Conservation (phyloP, 2,113 vertebrate genomes). For the Capreolus pygargus region DNA sequence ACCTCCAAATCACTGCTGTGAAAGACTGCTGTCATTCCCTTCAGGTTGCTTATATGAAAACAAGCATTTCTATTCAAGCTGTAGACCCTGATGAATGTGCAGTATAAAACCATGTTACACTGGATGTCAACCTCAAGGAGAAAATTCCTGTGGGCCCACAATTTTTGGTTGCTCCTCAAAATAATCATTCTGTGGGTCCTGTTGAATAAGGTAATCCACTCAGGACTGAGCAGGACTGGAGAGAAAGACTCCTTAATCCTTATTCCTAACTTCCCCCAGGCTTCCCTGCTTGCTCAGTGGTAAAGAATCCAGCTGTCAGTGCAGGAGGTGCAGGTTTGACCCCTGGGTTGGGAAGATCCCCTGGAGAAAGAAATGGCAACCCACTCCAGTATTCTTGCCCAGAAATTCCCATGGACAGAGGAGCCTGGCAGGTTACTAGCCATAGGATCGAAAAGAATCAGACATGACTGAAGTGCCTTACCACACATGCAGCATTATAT, state of each 20-base stretch:
- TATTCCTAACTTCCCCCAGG: not conserved
- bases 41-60: not conserved
- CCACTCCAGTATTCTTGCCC: not conserved
- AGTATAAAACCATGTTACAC: not conserved
- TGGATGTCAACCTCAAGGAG: not conserved
- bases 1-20: not conserved
- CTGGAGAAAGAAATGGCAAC: not conserved
- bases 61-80: not conserved
- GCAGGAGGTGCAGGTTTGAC: not conserved
- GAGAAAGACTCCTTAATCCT: not conserved
- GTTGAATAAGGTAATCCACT: not conserved
- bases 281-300: not conserved
- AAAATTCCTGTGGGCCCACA: not conserved
- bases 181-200: not conserved
- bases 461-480: not conserved
- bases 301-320: not conserved
- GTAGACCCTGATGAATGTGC: not conserved
- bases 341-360: not conserved
- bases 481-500: not conserved
- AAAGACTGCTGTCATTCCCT: not conserved
- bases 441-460: not conserved
- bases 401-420: not conserved
- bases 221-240: not conserved
- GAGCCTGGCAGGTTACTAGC: not conserved
- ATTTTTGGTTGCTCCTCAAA: not conserved